phyloP scores from a whole-genome alignment of 2,113 vertebrate species.

The Nibea coibor region DNA sequence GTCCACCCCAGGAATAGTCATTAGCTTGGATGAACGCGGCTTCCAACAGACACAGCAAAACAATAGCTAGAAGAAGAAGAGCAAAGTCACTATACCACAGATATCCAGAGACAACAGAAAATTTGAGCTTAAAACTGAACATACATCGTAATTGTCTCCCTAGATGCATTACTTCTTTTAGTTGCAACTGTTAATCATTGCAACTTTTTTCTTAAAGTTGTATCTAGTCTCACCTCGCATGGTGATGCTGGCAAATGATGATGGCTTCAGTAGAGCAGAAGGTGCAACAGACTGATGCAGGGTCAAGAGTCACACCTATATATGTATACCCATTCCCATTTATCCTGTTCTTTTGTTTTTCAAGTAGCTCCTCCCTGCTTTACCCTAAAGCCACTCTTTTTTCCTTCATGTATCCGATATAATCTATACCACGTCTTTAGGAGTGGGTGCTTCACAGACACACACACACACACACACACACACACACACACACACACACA shows the following conservation, averaged over 20 bases:
- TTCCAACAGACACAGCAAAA: constrained; percentile 59
- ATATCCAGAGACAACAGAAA: background rate
- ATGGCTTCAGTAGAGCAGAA: constrained; percentile 21
- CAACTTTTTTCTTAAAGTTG: constrained; percentile 5
- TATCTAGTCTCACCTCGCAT: constrained; percentile 77
- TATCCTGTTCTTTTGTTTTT: background rate
- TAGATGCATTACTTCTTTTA: background rate
- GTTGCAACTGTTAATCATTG: background rate
- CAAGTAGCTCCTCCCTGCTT: constrained; percentile 32
- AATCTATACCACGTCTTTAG: background rate
- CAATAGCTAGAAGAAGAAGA: constrained; percentile 28
- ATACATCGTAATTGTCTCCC: background rate
- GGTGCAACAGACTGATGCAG: constrained; percentile 10
- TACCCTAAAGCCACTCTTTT: background rate
- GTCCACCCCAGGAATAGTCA: constrained; percentile 19
- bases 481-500: background rate
- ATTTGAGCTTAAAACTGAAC: background rate
- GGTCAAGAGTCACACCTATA: constrained; percentile 39
- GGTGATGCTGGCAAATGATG: constrained; percentile 35
- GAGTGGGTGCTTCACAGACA: constrained; percentile 4
- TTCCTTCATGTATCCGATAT: background rate
- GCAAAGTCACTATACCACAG: background rate
- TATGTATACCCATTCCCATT: background rate
- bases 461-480: background rate
- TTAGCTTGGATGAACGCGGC: background rate